Evolutionary conservation across 2,888 invertebrate species (phyloP), one percentile per base, ranked within the genome.

Genomic region (Euclidia mi): DNA sequence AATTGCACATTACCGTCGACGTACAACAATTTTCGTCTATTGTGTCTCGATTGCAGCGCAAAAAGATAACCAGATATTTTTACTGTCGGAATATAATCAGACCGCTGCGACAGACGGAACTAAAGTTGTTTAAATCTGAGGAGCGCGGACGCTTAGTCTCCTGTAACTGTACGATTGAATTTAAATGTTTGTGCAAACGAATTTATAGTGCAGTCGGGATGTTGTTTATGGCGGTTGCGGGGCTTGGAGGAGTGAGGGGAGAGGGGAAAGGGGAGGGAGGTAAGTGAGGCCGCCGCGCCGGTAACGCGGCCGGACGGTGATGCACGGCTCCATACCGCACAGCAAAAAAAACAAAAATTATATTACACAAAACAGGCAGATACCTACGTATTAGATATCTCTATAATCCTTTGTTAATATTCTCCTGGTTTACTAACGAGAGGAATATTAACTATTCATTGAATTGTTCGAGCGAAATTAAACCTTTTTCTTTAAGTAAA

Each of bases 31-130:
- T 45, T 65, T 20, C 18, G 32, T 42, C 46, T 46, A 55, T 55
- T 58, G 47, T 60, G 42, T 25, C 25, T 41, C 38, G 47, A 47
- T 47, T 45, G 50, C 38, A 40, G 49, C 32, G 57, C 48, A 49
- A 38, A 48, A 58, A 63, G 52, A 63, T 50, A 67, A 59, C 51
- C 37, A 51, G 55, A 63, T 63, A 55, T 49, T 67, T n/a, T 63
- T 67, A 67, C 38, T 28, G 51, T 49, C 41, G 48, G 51, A 67
- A 64, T 42, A 64, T 51, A 63, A 52, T 56, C 55, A 58, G 52
- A 34, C 12, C 32, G 32, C 44, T 31, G 53, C 67, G 44, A 57
- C 57, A 41, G 44, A 45, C 48, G 50, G 51, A 50, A 55, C 56
- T 57, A 17, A 65, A 61, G 35, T 69, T 57, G 55, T 65, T 44